These are phyloP conservation scores for Cosmopolites sordidus DNA, from an alignment of 2,888 invertebrate species.

Conservation along the genomic window DNA sequence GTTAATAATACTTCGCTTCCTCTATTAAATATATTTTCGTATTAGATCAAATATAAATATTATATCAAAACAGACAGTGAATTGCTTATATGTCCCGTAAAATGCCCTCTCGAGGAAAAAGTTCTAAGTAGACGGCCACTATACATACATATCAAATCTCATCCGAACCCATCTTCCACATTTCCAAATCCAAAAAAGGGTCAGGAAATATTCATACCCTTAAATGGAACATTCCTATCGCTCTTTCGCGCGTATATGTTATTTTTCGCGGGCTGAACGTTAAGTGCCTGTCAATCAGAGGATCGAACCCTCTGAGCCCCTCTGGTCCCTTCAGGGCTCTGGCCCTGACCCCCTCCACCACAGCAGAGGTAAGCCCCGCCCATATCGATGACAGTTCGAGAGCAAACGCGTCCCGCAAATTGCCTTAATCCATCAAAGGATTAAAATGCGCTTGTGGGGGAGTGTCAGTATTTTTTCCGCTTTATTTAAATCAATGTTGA, in stretches of 20 bases:
- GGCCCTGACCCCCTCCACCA: neutral
- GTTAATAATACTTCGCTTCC: too few species aligned
- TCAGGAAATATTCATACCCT: conserved; percentile 19
- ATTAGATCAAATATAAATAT: too few species aligned
- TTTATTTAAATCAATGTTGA: conserved; percentile 13
- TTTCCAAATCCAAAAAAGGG: conserved; percentile 10
- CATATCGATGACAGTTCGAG: conserved; percentile 27
- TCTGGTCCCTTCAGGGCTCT: too few species aligned
- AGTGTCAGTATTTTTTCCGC: conserved; percentile 7
- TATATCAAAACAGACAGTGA: too few species aligned
- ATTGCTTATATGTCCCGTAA: too few species aligned
- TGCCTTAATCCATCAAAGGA: conserved; percentile 28
- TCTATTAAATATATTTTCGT: too few species aligned
- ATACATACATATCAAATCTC: neutral
- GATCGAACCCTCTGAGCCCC: neutral
- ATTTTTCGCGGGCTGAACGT: conserved; percentile 18
- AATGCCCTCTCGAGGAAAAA: too few species aligned
- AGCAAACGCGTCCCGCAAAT: conserved; percentile 21
- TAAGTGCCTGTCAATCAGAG: conserved; percentile 26
- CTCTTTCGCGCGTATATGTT: conserved; percentile 11
- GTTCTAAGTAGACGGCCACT: too few species aligned
- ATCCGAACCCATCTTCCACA: conserved; percentile 6
- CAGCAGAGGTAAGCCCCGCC: neutral
- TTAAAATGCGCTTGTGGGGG: conserved; percentile 21
- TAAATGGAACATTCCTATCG: conserved; percentile 11